phyloP scores from a whole-genome alignment of 2,888 invertebrate genomes.

The Meteorus colon region DNA sequence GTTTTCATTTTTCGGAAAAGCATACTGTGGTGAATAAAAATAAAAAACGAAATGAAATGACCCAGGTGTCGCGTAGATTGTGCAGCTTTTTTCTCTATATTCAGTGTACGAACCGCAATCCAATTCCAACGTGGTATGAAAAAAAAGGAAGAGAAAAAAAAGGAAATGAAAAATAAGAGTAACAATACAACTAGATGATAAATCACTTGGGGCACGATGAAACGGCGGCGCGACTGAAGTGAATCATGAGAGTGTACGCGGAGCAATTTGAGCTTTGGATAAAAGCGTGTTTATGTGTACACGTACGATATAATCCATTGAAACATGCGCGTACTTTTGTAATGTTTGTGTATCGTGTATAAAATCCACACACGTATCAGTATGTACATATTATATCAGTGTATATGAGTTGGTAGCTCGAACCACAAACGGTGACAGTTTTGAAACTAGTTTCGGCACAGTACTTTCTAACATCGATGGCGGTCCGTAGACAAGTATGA shows the following conservation, averaged over 20 bases:
- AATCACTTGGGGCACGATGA: constrained; percentile 41
- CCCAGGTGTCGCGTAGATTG: constrained; percentile 35
- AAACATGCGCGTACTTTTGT: background rate
- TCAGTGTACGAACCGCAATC: constrained; percentile 36
- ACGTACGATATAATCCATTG: background rate
- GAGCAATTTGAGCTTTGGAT: constrained; percentile 35
- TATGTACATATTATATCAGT: background rate
- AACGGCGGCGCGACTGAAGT: constrained; percentile 33
- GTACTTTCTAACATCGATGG: constrained; percentile 21
- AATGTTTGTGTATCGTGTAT: constrained; percentile 11
- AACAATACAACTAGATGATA: constrained; percentile 40
- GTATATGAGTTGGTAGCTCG: constrained; percentile 9
- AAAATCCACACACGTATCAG: background rate
- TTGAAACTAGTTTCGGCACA: constrained; percentile 36
- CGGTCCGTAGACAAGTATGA: background rate
- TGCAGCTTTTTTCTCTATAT: constrained; percentile 20
- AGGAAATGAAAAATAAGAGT: constrained; percentile 11
- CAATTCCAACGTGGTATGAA: constrained; percentile 37
- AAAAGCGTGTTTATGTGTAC: constrained; percentile 23
- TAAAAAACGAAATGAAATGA: constrained; percentile 23
- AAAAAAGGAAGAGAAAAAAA: constrained; percentile 29
- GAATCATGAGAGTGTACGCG: constrained; percentile 42
- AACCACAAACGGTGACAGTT: constrained; percentile 39
- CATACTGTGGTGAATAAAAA: constrained; percentile 5
- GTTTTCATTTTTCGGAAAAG: constrained; percentile 28